Base-by-base conservation (phyloP, 2,888 invertebrate genomes). In the Xestia xanthographa region DNA sequence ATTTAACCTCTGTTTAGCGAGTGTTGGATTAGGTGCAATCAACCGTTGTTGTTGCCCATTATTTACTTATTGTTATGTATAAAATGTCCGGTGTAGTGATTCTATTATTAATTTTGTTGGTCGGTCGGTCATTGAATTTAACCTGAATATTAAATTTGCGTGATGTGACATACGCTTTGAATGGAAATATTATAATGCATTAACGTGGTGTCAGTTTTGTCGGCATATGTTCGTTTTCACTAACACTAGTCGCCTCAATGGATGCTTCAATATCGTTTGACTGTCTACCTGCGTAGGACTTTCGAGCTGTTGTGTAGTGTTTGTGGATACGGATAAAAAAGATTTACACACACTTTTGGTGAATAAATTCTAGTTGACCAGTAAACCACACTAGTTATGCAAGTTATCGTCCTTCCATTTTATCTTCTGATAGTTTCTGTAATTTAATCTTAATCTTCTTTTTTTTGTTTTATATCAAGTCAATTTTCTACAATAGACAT, bases 1-100 rank as follows among this genome's bases (percentile, higher is more conserved):
- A 88, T 89, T 83, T 86, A 86, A 83, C 87, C 85, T 82, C 77
- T 85, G 80, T 77, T 83, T 85, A 83, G 69, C 77, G 79, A 80
- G 82, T 79, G 65, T 77, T 71, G 79, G 74, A 87, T 88, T 86
- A 84, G 85, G 80, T 79, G 86, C 83, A 86, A 86, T 85, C 85
- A 80, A 69, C 85, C 84, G 80, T 67, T 68, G 76, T 79, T 78
- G 80, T 72, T 73, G 56, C n/a, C n/a, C 72, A 71, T 43, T 65
- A 85, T 81, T 83, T 79, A 77, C 68, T 85, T 80, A 85, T 79
- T 75, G 73, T 74, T 82, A 73, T 75, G 70, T 74, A 70, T 29
- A 48, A 72, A 75, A 75, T 75, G 66, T 72, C 72, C 68, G 43
- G 75, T 86, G 86, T 83, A 79, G 72, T 86, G 84, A 86, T 83